Base-by-base conservation (phyloP, 2,113 vertebrate genomes). In the Siphamia tubifer region DNA sequence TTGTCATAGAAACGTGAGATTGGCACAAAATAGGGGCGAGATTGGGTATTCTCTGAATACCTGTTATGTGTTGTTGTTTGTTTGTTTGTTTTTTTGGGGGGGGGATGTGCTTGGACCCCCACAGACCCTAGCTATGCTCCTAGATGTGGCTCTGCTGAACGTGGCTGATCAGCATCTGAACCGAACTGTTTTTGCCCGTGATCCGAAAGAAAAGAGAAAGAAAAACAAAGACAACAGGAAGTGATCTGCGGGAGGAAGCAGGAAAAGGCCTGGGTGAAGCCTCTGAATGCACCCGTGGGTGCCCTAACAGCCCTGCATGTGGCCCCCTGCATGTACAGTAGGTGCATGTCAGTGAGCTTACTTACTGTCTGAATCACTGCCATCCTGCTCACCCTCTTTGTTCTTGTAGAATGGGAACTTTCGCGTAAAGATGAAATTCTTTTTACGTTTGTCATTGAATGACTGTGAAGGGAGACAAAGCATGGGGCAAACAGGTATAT, bases 381-480 rank as follows among this genome's bases (percentile, higher is more conserved):
- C 94, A 90, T 98, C 97, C 92, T 95, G 96, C 91, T 98, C 96
- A 94, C 94, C 95, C 90, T 97, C 96, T 96, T 95, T 98, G 96
- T 93, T 99, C 96, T 98, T 99, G 97, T 97, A 98, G 97, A 99
- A 98, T 88, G 96, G 97, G 94, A 98, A 98, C 90, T 98, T 99
- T 98, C 96, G 96, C 93, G 96, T 97, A 96, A 99, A 98, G 97
- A 96, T 97, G 97, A 98, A 94, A 96, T 92, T 98, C 95, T 99
- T 99, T 98, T 96, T 98, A 98, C 95, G 96, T 94, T 95, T 99
- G 94, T 99, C 97, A 99, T 94, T 97, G 95, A 96, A 95, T 96
- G 97, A 98, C 96, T 98, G 97, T 95, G 96, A 95, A 94, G 94
- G 80, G 95, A 98, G 93, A 98, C 92, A 96, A 91, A 96, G 96